These are phyloP conservation scores for Ptychoptera contaminata DNA, from an alignment of 2,888 invertebrate genomes.

Conservation along the genomic window DNA sequence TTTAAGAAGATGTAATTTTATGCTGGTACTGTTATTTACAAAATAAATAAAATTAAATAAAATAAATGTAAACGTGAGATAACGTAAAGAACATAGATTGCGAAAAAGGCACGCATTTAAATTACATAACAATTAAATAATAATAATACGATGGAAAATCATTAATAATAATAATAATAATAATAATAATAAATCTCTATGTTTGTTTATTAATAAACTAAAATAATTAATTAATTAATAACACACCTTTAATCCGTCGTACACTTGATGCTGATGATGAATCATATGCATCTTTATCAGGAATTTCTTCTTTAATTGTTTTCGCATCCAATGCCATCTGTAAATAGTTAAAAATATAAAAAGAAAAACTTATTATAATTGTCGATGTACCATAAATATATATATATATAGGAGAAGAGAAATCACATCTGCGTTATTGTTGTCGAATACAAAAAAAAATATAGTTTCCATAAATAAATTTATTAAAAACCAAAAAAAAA, in stretches of 20 bases:
- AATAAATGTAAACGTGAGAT: neutral
- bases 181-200: too few relatives aligned
- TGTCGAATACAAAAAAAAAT: too few relatives aligned
- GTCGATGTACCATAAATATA: too few relatives aligned
- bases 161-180: too few relatives aligned
- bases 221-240: too few relatives aligned
- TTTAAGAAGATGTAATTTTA: too few relatives aligned
- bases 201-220: neutral
- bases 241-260: constrained; percentile 21
- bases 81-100: constrained; percentile 1
- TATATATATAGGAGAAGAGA: too few relatives aligned
- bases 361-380: neutral
- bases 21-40: neutral
- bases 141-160: too few relatives aligned
- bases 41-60: neutral
- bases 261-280: constrained; percentile 18
- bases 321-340: constrained; percentile 44
- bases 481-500: too few relatives aligned
- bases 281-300: constrained; percentile 36
- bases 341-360: constrained; percentile 19
- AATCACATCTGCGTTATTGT: too few relatives aligned
- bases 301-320: constrained; percentile 41
- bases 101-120: neutral
- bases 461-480: too few relatives aligned
- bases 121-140: too few relatives aligned